These are phyloP conservation scores for Cybosia mesomella DNA, from an alignment of 2,888 invertebrate genomes.

Conservation along the genomic window DNA sequence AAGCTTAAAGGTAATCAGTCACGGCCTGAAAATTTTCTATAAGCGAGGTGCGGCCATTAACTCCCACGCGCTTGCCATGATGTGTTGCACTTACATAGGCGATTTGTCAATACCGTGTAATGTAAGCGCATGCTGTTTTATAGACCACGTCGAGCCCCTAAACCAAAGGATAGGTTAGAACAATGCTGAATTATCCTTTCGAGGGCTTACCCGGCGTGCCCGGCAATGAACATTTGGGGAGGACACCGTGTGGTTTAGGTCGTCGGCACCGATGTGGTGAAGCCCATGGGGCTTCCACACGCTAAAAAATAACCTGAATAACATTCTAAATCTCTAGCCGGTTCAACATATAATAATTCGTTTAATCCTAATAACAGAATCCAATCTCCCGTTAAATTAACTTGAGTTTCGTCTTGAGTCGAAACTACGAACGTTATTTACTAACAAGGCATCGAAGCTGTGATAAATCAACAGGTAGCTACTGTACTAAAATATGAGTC, in stretches of 20 bases:
- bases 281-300: too few species aligned
- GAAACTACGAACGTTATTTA: conserved; percentile 49
- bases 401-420: background rate
- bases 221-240: too few species aligned
- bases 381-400: too few species aligned
- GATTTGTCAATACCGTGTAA: conserved; percentile 58
- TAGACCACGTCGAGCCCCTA: conserved; percentile 24
- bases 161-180: conserved; percentile 36
- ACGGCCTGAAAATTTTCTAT: conserved; percentile 49
- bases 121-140: conserved; percentile 36
- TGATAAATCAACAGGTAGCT: conserved; percentile 63
- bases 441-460: conserved; percentile 51
- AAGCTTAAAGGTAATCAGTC: conserved; percentile 46
- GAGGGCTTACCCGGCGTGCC: too few species aligned
- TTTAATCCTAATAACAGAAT: too few species aligned
- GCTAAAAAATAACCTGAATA: too few species aligned
- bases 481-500: conserved; percentile 48
- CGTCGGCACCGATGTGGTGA: too few species aligned
- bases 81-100: conserved; percentile 43
- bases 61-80: conserved; percentile 39
- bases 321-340: too few species aligned
- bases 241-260: too few species aligned
- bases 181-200: too few species aligned
- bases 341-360: too few species aligned
- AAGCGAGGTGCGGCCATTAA: conserved; percentile 38